Conservation (phyloP, 1,140 invertebrate species). For the Cotesia vestalis region DNA sequence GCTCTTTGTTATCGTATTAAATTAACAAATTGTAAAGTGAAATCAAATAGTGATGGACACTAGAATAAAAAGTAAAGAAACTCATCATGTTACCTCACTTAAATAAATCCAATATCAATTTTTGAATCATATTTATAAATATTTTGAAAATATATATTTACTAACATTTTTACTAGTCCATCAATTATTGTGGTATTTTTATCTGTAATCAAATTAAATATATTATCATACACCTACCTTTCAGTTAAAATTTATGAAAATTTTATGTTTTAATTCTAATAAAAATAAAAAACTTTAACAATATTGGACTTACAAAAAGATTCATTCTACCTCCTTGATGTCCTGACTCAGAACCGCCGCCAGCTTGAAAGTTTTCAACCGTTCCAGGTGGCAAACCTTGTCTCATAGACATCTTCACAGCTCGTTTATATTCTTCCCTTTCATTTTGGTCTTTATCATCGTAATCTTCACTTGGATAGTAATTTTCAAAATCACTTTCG, state of each 20-base stretch:
- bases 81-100: too few relatives aligned
- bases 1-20: too few relatives aligned
- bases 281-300: too few relatives aligned
- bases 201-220: constrained; percentile 56
- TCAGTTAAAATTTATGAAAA: not conserved
- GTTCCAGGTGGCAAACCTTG: constrained; percentile 61
- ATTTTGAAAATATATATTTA: constrained; percentile 13
- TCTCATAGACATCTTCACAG: constrained; percentile 59
- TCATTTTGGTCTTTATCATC: constrained; percentile 32
- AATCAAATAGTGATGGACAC: too few relatives aligned
- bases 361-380: constrained; percentile 57
- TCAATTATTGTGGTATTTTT: constrained; percentile 54
- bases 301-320: constrained; percentile 53
- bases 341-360: constrained; percentile 53
- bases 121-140: too few relatives aligned
- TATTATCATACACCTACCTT: constrained; percentile 47
- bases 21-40: too few relatives aligned
- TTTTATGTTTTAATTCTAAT: constrained; percentile 3
- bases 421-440: constrained; percentile 41
- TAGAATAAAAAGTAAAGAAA: too few relatives aligned
- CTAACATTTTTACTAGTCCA: constrained; percentile 52
- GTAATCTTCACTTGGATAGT: constrained; percentile 5
- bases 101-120: too few relatives aligned
- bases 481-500: constrained; percentile 37
- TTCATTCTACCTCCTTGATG: constrained; percentile 59